Conservation (phyloP, 2,888 invertebrate species). For the Tenthredo notha region DNA sequence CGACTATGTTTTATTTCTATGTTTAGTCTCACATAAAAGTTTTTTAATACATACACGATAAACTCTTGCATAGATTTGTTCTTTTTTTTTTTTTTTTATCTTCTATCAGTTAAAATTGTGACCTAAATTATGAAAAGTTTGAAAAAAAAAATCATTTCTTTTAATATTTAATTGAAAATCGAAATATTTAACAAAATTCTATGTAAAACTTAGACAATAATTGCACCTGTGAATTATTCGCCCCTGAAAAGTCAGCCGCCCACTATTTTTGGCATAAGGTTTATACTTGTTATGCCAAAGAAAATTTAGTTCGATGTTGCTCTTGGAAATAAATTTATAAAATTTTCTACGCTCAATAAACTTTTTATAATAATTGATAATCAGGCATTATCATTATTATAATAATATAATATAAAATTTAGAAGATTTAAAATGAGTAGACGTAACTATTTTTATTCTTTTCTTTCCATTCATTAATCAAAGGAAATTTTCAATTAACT, state of each 20-base stretch:
- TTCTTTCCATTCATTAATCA: no score
- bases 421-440: not conserved
- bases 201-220: not conserved
- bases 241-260: constrained; percentile 38
- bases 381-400: not conserved
- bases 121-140: not conserved
- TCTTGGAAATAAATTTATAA: constrained; percentile 28
- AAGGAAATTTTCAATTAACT: constrained; percentile 53
- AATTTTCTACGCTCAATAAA: constrained; percentile 19
- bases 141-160: not conserved
- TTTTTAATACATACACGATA: not conserved
- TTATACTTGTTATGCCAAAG: constrained; percentile 49
- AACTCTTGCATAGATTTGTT: not conserved
- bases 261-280: constrained; percentile 53
- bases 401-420: not conserved
- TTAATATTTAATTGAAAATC: no score
- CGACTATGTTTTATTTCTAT: not conserved
- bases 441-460: not conserved
- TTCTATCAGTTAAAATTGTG: not conserved
- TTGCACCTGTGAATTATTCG: not conserved
- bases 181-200: not conserved
- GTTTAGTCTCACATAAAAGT: not conserved
- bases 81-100: not conserved
- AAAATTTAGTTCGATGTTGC: constrained; percentile 4
- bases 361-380: not conserved